phyloP scores from a whole-genome alignment of 2,888 invertebrate species.

The Amiota mariae region DNA sequence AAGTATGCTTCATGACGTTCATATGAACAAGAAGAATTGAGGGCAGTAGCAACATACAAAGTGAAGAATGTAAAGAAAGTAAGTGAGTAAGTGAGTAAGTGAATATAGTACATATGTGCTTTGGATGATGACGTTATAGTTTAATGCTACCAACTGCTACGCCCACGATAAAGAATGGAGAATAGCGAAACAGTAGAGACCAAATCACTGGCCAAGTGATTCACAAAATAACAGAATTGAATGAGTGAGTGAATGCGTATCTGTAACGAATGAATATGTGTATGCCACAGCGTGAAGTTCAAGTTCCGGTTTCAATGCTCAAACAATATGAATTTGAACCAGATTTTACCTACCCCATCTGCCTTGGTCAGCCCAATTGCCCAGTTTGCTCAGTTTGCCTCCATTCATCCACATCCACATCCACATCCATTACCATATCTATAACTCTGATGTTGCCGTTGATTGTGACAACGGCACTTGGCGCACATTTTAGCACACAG shows the following conservation, averaged over 20 bases:
- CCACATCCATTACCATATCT: no score
- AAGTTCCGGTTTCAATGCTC: conserved; percentile 16
- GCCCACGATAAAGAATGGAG: background rate
- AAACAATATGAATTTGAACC: background rate
- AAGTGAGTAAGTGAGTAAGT: no score
- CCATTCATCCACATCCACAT: background rate
- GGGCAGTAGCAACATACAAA: no score
- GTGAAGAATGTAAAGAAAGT: no score
- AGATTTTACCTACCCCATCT: background rate
- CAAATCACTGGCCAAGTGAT: background rate
- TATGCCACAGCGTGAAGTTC: conserved; percentile 22
- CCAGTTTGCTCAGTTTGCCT: background rate
- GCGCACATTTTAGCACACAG: conserved; percentile 34
- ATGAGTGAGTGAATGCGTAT: no score
- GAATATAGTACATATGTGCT: no score
- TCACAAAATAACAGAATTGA: no score
- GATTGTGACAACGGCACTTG: conserved; percentile 37
- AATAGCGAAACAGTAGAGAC: background rate
- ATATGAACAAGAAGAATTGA: no score
- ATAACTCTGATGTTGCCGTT: no score
- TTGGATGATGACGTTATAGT: no score
- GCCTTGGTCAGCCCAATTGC: background rate
- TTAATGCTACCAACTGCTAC: background rate
- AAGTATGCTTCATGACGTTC: no score
- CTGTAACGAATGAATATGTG: background rate